phyloP scores from a whole-genome alignment of 2,888 invertebrate species.

The Arge pagana region DNA sequence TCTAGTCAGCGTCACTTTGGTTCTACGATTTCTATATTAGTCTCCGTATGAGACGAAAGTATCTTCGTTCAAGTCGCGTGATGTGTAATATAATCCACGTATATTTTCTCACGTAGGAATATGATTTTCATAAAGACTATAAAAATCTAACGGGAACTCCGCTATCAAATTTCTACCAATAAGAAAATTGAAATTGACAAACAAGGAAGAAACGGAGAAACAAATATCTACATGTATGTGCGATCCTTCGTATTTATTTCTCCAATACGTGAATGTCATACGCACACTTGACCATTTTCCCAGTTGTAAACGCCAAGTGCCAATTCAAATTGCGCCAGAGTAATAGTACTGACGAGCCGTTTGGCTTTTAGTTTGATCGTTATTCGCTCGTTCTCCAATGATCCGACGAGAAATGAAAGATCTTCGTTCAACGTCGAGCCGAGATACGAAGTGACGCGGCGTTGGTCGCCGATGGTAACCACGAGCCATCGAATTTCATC shows the following conservation, averaged over 20 bases:
- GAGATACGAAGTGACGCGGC: constrained; percentile 54
- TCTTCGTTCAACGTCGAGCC: constrained; percentile 58
- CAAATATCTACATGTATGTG: no score
- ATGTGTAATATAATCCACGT: no score
- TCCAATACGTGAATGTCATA: no score
- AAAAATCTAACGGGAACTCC: no score
- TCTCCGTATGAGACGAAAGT: not conserved
- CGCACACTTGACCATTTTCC: constrained; percentile 57
- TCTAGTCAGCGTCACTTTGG: no score
- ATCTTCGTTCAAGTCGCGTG: no score
- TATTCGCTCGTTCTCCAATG: constrained; percentile 57
- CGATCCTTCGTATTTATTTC: no score
- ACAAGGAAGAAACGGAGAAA: no score
- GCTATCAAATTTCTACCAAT: no score
- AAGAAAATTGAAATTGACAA: no score
- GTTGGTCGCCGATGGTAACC: constrained; percentile 57
- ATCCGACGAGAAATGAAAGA: constrained; percentile 60
- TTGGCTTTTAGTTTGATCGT: constrained; percentile 60
- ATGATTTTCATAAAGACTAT: not conserved
- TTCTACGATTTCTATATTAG: no score
- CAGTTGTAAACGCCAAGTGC: constrained; percentile 58
- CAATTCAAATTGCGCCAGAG: constrained; percentile 58
- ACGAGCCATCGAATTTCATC: constrained; percentile 60
- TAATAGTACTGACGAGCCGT: constrained; percentile 59
- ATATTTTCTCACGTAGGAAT: constrained; percentile 1